Evolutionary conservation across 1,140 invertebrate species (phyloP).

Genomic region (Solenopsis invicta): DNA sequence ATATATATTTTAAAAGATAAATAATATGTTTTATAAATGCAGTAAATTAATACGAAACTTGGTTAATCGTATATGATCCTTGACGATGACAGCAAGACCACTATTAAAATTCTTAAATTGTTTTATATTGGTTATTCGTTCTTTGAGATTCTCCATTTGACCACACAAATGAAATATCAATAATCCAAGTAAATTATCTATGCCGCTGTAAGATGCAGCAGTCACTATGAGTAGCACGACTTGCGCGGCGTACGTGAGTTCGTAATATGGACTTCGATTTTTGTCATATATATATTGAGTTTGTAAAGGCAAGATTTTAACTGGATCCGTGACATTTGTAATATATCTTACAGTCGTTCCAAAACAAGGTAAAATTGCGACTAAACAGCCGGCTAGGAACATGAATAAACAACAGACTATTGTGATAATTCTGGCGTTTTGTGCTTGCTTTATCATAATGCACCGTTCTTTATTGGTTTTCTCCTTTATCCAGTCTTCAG

Average conservation of each 20-base stretch:
- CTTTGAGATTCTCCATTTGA: slow-evolving; percentile 26
- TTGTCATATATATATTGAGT: slow-evolving; percentile 13
- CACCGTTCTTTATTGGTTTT: too few species aligned
- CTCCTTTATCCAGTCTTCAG: too few species aligned
- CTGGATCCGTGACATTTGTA: slow-evolving; percentile 42
- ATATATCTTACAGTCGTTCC: slow-evolving; percentile 30
- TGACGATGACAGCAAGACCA: background rate
- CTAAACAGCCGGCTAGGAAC: too few species aligned
- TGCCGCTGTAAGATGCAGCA: slow-evolving; percentile 2
- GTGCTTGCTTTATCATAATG: too few species aligned
- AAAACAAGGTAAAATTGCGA: slow-evolving; percentile 32
- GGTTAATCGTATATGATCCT: slow-evolving; percentile 40
- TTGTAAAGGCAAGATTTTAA: slow-evolving; percentile 5
- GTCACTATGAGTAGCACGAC: background rate
- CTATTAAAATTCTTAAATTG: background rate
- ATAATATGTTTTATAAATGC: too few species aligned
- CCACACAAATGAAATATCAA: slow-evolving; percentile 28
- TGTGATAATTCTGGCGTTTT: too few species aligned
- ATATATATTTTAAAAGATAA: too few species aligned
- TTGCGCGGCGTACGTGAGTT: background rate
- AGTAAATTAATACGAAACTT: slow-evolving; percentile 21
- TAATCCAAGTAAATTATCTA: slow-evolving; percentile 40
- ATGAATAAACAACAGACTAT: too few species aligned
- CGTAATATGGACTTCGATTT: slow-evolving; percentile 14
- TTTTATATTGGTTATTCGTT: background rate